Base-by-base conservation (phyloP, 2,113 vertebrate species). In the Machaerirhynchus nigripectus region DNA sequence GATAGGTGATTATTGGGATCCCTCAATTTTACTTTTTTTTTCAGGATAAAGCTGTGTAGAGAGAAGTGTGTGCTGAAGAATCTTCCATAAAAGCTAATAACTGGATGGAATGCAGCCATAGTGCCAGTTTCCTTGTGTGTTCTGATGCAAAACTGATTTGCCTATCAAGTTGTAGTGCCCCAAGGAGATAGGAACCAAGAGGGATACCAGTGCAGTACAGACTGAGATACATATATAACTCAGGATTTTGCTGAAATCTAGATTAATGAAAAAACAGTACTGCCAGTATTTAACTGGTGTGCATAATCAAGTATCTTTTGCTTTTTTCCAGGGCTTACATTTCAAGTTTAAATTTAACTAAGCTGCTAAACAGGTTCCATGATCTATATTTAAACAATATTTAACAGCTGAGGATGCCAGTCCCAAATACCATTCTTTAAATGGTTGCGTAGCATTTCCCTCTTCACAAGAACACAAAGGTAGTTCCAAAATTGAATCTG, bases 291-390 rank as follows among this genome's bases (percentile, higher is more conserved):
- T 84, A 87, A 53, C 16, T 37, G n/a, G 24, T 81, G 8, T 47
- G n/a, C 70, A 39, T 59, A 44, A 59, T 82, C 15, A 70, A 53
- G 30, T 70, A 31, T 27, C 3, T 68, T 74, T 74, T 64, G 47
- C 35, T 73, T 89, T 89, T 90, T 67, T 93, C 47, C 20, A 50
- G 52, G 40, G 44, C 49, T 75, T 92, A 23, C 6, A 46, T 59
- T 92, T 95, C 80, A 63, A 68, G 79, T 92, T 95, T 93, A 47
- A 70, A 46, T 94, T 95, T 90, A 92, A 89, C 89, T 81, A 79
- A 75, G 81, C 57, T 73, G 81, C 8, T 44, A 28, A 95, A 82
- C 91, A 87, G 81, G 77, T 93, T 92, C 55, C 26, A 20, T 65
- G n/a, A 61, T 84, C 81, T 94, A 31, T 95, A 57, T 75, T 92